phyloP scores from a whole-genome alignment of 2,113 vertebrate species.

The Syngnathus scovelli region DNA sequence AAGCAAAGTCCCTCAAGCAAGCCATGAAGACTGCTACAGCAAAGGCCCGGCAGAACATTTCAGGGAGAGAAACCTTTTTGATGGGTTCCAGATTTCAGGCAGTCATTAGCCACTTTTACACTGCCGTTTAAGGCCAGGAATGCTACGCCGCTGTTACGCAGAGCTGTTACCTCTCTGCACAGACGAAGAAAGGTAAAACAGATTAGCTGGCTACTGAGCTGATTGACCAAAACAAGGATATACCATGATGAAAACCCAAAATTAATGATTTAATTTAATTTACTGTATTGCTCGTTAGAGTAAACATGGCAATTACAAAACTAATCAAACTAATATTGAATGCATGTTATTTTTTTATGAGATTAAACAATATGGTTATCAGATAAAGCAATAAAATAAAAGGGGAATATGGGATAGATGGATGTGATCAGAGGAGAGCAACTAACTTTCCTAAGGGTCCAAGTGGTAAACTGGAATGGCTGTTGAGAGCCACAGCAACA shows the following conservation, averaged over 20 bases:
- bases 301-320: not conserved
- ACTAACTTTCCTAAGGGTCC: not conserved
- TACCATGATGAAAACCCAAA: not conserved
- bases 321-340: no score
- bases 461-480: not conserved
- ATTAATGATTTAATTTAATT: not conserved
- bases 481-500: not conserved
- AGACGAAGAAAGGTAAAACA: not conserved
- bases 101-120: constrained; percentile 9
- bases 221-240: not conserved
- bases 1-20: constrained; percentile 3
- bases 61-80: constrained; percentile 2
- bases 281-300: not conserved
- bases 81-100: constrained; percentile 12
- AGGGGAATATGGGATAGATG: not conserved
- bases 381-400: not conserved
- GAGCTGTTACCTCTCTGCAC: constrained; percentile 2
- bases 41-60: not conserved
- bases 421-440: not conserved
- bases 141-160: constrained; percentile 3
- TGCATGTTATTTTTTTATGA: not conserved
- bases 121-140: constrained; percentile 12
- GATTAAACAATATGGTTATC: not conserved
- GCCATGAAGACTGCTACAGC: not conserved
- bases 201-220: not conserved